Conservation (phyloP, 1,140 invertebrate species). For the Aphaenogaster ashmeadi region DNA sequence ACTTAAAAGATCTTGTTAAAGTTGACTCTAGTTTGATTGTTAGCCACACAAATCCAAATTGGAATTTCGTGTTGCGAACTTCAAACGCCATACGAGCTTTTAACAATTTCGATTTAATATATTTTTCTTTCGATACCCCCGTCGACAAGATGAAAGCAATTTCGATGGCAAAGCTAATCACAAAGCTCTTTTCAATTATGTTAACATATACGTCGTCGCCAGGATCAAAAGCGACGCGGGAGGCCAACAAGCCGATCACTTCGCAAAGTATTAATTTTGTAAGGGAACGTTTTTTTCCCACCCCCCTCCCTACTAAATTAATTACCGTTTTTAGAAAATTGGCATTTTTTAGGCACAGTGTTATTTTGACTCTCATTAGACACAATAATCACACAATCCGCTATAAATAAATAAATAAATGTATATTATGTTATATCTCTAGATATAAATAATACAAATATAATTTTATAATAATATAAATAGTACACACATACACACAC, state of each 20-base stretch:
- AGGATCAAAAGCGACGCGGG: conserved; percentile 58
- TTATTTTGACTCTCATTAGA: not conserved
- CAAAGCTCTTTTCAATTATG: conserved; percentile 58
- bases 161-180: conserved; percentile 42
- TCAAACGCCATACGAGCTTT: conserved; percentile 41
- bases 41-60: conserved; percentile 32
- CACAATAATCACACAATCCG: not conserved
- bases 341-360: not conserved
- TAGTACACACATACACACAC: not conserved
- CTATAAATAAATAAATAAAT: conserved; percentile 12
- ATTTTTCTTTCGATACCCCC: conserved; percentile 41
- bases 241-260: conserved; percentile 47
- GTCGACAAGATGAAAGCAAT: conserved; percentile 58
- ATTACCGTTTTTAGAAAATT: not conserved
- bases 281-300: conserved; percentile 38
- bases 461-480: not conserved
- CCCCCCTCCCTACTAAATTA: not conserved
- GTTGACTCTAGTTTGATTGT: conserved; percentile 22
- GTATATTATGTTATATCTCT: not conserved
- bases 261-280: conserved; percentile 54
- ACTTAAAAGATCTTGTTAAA: not conserved
- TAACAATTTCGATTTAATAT: conserved; percentile 63
- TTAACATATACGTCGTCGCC: conserved; percentile 43
- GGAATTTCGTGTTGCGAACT: not conserved
- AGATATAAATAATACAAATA: not conserved